Base-by-base conservation (phyloP, 2,888 invertebrate genomes). In the Volucella inflata region DNA sequence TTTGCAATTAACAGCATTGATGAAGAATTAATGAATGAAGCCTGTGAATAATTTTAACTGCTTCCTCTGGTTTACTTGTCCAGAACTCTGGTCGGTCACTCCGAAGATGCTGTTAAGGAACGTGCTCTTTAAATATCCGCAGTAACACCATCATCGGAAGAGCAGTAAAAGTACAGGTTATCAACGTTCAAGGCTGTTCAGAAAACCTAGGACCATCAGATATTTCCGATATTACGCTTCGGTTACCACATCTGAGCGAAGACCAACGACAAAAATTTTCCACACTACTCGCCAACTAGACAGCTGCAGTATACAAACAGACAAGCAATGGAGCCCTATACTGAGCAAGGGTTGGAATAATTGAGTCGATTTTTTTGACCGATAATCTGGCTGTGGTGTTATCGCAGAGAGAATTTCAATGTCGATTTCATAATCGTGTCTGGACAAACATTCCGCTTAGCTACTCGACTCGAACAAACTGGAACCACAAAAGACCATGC, bases 221-320 rank as follows among this genome's bases (percentile, higher is more conserved):
- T 53, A 21, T 53, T 17, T 11, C 12, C 8, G 17, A 53, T 11
- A 16, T 55, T n/a, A 12, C 55, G 8, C n/a, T n/a, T 12, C 55
- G 36, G n/a, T 55, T 38, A 36, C 36, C 55, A 55, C 36, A 10
- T 4, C n/a, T 36, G 10, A 55, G n/a, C n/a, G 36, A 55, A 11
- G n/a, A 53, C 9, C 53, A 53, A 53, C 30, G 21, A 21, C 53
- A 53, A 8, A 17, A 53, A 53, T 53, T 53, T 53, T 53, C 10
- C 30, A 9, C 17, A 21, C 53, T 53, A 10, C 16, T 53, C 30
- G 17, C 53, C 21, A 36, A 55, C 8, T n/a, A n/a, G n/a, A n/a
- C n/a, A n/a, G n/a, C n/a, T n/a, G n/a, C n/a, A n/a, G n/a, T n/a
- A n/a, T n/a, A n/a, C n/a, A n/a, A n/a, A n/a, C n/a, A n/a, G n/a